These are phyloP conservation scores for Mechanitis mazaeus DNA, from an alignment of 2,888 invertebrate species.

Conservation along the genomic window DNA sequence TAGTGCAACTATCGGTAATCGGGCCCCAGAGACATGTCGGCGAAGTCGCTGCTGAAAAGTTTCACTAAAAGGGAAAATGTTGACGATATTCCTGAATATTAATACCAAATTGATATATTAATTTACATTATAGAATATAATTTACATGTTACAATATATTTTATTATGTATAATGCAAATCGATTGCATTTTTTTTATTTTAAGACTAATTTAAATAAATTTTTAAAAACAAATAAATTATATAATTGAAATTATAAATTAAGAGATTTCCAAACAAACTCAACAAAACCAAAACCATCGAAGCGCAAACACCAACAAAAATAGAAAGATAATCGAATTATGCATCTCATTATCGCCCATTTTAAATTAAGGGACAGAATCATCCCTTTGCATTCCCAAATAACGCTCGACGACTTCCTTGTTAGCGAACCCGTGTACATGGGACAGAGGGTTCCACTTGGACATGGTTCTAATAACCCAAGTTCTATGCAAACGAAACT, in stretches of 20 bases:
- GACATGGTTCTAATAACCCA: constrained; percentile 39
- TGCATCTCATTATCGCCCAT: constrained; percentile 68
- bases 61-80: constrained; percentile 3
- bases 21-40: constrained; percentile 1
- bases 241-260: background rate
- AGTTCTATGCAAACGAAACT: constrained; percentile 20
- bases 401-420: constrained; percentile 66
- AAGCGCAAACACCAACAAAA: constrained; percentile 25
- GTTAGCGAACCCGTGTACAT: constrained; percentile 58
- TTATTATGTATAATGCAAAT: no score
- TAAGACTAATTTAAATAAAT: background rate
- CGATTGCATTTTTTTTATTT: no score
- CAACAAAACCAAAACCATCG: constrained; percentile 9
- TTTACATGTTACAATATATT: background rate
- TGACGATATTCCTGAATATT: constrained; percentile 1
- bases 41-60: background rate
- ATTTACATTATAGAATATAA: background rate
- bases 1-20: constrained; percentile 1
- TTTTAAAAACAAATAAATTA: background rate
- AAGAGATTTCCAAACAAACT: background rate
- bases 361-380: constrained; percentile 68
- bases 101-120: background rate
- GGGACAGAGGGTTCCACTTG: constrained; percentile 42
- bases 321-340: constrained; percentile 56
- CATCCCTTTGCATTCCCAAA: constrained; percentile 70